Evolutionary conservation across 37 sponge, comb jelly and placozoan genomes (phyloP).

Genomic region (Spongilla lacustris): DNA sequence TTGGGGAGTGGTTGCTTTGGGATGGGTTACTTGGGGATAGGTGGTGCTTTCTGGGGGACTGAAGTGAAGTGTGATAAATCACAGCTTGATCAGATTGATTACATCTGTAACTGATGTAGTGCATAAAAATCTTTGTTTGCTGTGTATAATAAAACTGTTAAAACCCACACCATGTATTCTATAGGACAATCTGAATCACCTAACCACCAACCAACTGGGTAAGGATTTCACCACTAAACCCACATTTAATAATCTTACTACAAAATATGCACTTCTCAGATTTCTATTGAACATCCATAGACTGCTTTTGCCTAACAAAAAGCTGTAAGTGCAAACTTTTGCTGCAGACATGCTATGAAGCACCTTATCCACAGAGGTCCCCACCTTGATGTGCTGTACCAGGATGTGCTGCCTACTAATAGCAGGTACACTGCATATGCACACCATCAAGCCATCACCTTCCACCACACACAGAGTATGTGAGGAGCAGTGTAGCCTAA

Average conservation of each 20-base stretch:
- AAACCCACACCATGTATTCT: too few species aligned
- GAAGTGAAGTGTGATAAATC: too few species aligned
- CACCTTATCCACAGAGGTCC: too few species aligned
- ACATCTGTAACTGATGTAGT: too few species aligned
- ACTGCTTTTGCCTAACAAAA: neutral
- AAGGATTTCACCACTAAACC: neutral
- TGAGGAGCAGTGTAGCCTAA: neutral
- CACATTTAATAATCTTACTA: neutral
- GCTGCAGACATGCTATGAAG: too few species aligned
- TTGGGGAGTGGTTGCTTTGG: too few species aligned
- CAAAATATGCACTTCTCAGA: neutral
- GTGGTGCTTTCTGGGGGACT: too few species aligned
- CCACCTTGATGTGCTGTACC: neutral
- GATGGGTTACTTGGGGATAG: too few species aligned
- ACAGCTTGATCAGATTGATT: too few species aligned
- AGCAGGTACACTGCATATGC: neutral
- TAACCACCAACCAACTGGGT: neutral
- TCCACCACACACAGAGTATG: neutral
- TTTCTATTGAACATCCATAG: neutral
- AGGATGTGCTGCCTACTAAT: neutral
- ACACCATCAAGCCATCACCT: neutral
- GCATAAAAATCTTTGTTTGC: too few species aligned
- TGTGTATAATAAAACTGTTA: too few species aligned
- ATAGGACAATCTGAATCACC: neutral
- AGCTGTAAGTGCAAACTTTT: neutral